These are phyloP conservation scores for Brachypodius melanocephalos DNA, from an alignment of 2,113 vertebrate species.

Conservation along the genomic window DNA sequence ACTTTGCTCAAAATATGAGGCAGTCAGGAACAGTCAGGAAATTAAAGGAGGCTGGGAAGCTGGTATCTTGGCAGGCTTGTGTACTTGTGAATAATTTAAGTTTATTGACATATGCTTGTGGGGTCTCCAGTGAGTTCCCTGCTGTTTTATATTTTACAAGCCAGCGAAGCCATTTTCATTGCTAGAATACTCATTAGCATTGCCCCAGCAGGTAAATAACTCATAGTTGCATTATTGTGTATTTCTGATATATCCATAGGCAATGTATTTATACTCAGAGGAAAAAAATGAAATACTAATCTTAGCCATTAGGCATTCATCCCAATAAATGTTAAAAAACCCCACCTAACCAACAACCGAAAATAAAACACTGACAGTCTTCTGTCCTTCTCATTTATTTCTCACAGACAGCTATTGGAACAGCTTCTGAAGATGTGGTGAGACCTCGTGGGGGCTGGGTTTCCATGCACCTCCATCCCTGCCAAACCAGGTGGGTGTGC, in stretches of 20 bases:
- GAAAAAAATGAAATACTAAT: neutral
- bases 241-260: neutral
- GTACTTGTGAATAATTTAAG: neutral
- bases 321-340: neutral
- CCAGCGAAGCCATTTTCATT: neutral
- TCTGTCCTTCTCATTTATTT: neutral
- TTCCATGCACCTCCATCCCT: neutral
- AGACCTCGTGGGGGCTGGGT: neutral
- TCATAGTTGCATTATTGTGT: neutral
- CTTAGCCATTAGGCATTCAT: neutral
- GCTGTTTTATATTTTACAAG: conserved; percentile 18
- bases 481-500: accelerated
- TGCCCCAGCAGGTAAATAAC: neutral
- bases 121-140: neutral
- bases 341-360: accelerated
- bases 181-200: neutral
- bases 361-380: neutral
- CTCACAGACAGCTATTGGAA: neutral
- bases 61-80: neutral
- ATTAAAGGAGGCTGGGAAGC: neutral
- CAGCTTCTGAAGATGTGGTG: neutral
- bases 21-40: neutral
- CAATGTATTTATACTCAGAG: neutral
- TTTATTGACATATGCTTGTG: neutral
- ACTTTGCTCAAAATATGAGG: neutral